Conservation (phyloP, 1,140 invertebrate species). For the Archivesica marissinica region DNA sequence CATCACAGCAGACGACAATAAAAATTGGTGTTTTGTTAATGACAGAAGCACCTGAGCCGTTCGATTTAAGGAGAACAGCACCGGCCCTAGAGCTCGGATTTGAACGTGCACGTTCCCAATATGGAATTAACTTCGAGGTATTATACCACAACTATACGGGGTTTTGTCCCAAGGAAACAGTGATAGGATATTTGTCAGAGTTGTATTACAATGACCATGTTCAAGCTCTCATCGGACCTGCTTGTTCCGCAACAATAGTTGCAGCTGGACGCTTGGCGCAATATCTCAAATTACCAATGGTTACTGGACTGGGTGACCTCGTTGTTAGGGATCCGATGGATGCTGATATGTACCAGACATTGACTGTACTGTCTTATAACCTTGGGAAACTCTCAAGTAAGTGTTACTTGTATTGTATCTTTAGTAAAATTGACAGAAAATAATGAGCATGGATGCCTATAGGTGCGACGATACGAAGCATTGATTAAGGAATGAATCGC, state of each 20-base stretch:
- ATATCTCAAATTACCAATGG: slow-evolving; percentile 47
- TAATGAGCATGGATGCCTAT: neutral
- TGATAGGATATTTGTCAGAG: slow-evolving; percentile 41
- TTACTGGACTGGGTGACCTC: slow-evolving; percentile 55
- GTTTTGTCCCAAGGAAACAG: slow-evolving; percentile 49
- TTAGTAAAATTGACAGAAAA: neutral
- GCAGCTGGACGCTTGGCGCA: slow-evolving; percentile 51
- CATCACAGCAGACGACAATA: slow-evolving; percentile 24
- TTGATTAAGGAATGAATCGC: neutral
- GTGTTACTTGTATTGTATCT: neutral
- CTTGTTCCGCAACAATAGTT: slow-evolving; percentile 39
- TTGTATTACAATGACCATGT: slow-evolving; percentile 48
- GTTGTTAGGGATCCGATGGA: slow-evolving; percentile 23
- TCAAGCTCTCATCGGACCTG: slow-evolving; percentile 49
- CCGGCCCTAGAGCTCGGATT: slow-evolving; percentile 46
- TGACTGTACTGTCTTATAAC: slow-evolving; percentile 57
- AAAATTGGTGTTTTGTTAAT: slow-evolving; percentile 59
- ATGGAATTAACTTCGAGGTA: slow-evolving; percentile 46
- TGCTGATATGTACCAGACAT: slow-evolving; percentile 43
- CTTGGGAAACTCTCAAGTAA: slow-evolving; percentile 58
- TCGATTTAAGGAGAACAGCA: slow-evolving; percentile 48
- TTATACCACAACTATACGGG: slow-evolving; percentile 58
- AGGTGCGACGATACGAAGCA: neutral
- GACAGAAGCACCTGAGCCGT: slow-evolving; percentile 53
- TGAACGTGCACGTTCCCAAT: neutral